Evolutionary conservation across 2,888 invertebrate species (phyloP).

Genomic region (Drosophila koepferae): DNA sequence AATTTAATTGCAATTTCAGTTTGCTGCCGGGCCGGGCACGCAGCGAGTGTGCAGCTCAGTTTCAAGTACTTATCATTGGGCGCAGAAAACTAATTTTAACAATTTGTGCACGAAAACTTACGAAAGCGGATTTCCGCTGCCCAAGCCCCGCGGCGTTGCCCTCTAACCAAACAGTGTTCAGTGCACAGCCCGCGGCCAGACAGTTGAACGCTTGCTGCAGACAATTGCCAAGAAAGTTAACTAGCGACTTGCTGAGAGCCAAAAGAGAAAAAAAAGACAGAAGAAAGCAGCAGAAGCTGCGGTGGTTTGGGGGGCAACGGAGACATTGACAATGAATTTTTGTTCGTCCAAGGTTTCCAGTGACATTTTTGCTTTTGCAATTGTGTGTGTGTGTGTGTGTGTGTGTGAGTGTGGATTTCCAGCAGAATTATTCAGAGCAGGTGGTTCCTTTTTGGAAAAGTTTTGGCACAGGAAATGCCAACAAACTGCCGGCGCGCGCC

Average conservation of each 20-base stretch:
- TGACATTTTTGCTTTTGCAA: constrained; percentile 46
- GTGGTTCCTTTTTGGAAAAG: constrained; percentile 50
- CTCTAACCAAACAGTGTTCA: constrained; percentile 1
- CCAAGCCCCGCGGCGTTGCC: neutral
- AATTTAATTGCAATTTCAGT: constrained; percentile 72
- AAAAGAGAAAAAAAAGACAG: neutral
- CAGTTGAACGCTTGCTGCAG: constrained; percentile 60
- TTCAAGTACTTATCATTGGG: constrained; percentile 74
- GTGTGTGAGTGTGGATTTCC: constrained; percentile 44
- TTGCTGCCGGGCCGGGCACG: constrained; percentile 13
- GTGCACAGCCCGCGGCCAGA: constrained; percentile 34
- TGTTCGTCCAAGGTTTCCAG: constrained; percentile 41
- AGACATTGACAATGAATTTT: constrained; percentile 68
- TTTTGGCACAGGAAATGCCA: constrained; percentile 52
- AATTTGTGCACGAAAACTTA: constrained; percentile 77
- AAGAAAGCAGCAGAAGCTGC: too few species aligned
- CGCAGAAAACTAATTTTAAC: constrained; percentile 79
- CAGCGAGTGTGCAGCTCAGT: constrained; percentile 56
- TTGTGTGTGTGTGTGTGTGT: constrained; percentile 41
- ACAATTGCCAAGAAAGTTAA: constrained; percentile 76
- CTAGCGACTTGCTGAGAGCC: constrained; percentile 44
- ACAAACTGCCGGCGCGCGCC: constrained; percentile 38
- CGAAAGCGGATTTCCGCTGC: constrained; percentile 71
- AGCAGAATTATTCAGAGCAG: constrained; percentile 48
- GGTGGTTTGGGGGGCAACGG: neutral